Conservation (phyloP, 1,140 invertebrate species). For the Panulirus ornatus region DNA sequence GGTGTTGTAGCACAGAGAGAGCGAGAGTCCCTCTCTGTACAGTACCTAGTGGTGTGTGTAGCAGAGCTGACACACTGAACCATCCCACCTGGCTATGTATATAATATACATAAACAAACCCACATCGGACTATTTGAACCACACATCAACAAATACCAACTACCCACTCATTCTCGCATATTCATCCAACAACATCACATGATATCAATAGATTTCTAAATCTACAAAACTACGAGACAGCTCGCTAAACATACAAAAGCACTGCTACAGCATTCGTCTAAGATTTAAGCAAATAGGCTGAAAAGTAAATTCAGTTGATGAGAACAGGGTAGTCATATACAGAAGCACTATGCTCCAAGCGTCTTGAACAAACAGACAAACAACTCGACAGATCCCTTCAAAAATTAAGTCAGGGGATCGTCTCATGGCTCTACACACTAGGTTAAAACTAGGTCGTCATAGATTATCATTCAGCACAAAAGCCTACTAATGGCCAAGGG, state of each 20-base stretch:
- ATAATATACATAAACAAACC: too few species aligned
- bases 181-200: too few species aligned
- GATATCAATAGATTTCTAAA: not conserved
- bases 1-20: too few species aligned
- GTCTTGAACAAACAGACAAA: not conserved
- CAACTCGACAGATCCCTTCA: constrained; percentile 10
- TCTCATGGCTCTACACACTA: not conserved
- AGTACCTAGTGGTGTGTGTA: too few species aligned
- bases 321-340: not conserved
- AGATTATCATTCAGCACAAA: constrained; percentile 4
- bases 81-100: too few species aligned
- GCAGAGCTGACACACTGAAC: too few species aligned
- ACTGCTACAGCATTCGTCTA: not conserved
- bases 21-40: too few species aligned
- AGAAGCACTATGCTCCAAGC: not conserved
- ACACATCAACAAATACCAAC: too few species aligned
- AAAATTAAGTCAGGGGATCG: constrained; percentile 24
- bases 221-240: not conserved
- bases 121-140: too few species aligned
- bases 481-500: constrained; percentile 5
- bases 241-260: too few species aligned
- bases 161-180: too few species aligned
- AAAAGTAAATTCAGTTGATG: not conserved
- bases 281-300: not conserved
- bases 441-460: not conserved